Evolutionary conservation across 2,113 vertebrate genomes (phyloP).

Genomic region (Psittacula cyanocephala): DNA sequence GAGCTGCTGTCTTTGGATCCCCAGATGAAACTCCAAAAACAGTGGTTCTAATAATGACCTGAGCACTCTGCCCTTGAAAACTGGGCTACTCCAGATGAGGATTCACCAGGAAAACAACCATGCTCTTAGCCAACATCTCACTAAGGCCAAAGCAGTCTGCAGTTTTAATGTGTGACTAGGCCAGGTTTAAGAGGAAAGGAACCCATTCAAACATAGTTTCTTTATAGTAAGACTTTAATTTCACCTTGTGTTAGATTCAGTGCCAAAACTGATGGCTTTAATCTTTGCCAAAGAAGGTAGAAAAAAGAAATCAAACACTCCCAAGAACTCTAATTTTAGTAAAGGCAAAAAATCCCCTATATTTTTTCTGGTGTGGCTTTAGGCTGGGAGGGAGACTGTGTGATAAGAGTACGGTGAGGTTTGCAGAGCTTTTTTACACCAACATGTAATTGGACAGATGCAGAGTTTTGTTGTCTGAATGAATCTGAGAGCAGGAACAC

Average conservation of each 20-base stretch:
- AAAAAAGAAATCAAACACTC: not conserved
- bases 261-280: not conserved
- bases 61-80: not conserved
- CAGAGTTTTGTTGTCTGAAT: not conserved
- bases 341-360: not conserved
- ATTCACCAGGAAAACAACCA: not conserved
- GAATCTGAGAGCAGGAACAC: not conserved
- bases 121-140: not conserved
- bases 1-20: not conserved
- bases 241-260: not conserved
- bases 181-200: not conserved
- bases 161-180: not conserved
- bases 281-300: not conserved
- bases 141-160: not conserved
- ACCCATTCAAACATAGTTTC: not conserved
- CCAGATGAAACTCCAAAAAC: not conserved
- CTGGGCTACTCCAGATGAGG: not conserved
- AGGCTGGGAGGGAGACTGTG: not conserved
- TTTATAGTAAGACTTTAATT: not conserved
- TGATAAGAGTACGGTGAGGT: not conserved
- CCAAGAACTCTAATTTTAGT: not conserved
- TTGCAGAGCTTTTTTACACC: not conserved
- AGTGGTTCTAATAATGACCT: not conserved
- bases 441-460: not conserved
- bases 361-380: not conserved